A percentile compares a stretch with the other conserved stretches of the same genome.
Conservation (phyloP, 2,888 invertebrate genomes). For the Phalangium opilio region DNA sequence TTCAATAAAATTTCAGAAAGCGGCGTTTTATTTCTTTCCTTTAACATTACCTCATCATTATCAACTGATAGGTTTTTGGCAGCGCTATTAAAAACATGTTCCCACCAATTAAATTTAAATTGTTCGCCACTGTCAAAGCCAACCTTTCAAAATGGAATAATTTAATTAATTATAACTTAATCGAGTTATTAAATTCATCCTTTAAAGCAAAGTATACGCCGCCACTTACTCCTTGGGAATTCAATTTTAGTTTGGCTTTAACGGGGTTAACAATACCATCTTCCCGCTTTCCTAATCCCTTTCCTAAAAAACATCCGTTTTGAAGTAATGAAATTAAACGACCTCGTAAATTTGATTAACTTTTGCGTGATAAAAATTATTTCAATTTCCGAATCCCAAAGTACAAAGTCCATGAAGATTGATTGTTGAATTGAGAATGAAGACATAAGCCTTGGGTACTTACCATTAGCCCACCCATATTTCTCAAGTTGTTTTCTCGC, state of each 20-base stretch:
- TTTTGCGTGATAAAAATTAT: not conserved
- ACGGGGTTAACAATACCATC: slow-evolving; percentile 60
- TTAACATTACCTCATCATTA: slow-evolving; percentile 15
- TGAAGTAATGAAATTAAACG: slow-evolving; percentile 5
- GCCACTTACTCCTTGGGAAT: slow-evolving; percentile 34
- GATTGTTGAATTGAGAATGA: not conserved
- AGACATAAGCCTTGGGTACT: slow-evolving; percentile 2
- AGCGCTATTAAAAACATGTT: slow-evolving; percentile 56
- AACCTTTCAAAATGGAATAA: slow-evolving; percentile 29
- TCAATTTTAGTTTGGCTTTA: slow-evolving; percentile 63
- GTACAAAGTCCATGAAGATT: no score
- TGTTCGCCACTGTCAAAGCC: slow-evolving; percentile 58
- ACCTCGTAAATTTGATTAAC: not conserved
- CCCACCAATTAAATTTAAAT: slow-evolving; percentile 75
- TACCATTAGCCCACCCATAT: slow-evolving; percentile 60
- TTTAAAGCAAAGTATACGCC: not conserved
- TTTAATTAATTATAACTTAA: no score
- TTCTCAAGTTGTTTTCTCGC: slow-evolving; percentile 53
- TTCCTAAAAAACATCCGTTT: slow-evolving; percentile 39
- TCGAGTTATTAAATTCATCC: no score
- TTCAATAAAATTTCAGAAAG: no score
- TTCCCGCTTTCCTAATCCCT: slow-evolving; percentile 66
- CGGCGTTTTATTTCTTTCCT: no score
- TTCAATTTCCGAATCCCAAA: no score
- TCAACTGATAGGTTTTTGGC: slow-evolving; percentile 44